Evolutionary conservation across 2,888 invertebrate species (phyloP), one percentile per base, ranked within the genome.

Genomic region (Tiliacea citrago): DNA sequence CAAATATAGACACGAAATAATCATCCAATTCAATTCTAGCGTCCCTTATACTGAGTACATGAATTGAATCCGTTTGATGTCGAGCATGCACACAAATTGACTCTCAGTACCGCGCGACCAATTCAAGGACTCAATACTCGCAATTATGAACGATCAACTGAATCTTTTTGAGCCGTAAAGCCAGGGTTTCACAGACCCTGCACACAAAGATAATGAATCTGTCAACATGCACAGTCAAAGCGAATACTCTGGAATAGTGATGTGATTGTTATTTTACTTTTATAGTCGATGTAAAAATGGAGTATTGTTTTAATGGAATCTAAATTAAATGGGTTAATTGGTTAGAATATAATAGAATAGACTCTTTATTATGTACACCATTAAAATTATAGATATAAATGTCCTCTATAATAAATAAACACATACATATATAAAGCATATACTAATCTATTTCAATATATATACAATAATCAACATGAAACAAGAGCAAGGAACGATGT

Each of bases 121-220:
- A 86, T 86, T 83, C 79, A 81, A 82, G 71, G 75, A 83, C 80
- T 77, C 75, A 75, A 77, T 80, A 82, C 79, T 77, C 80, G 76
- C 86, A 88, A 88, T 85, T 79, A 86, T 84, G 83, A 83, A 83
- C 75, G 78, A 84, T 83, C 85, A 79, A 73, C 76, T 73, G 73
- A 73, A 62, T 68, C 60, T 82, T 86, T 77, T 77, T 66, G 65
- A 70, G 39, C 51, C 13, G 47, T 62, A 73, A 82, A 79, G 53
- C 66, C 71, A 72, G 13, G 39, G 69, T 61, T 70, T 83, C 83
- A 79, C 78, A 78, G 77, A 71, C 76, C 75, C 73, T 77, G 81
- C 77, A 81, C 79, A 87, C 83, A 84, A 81, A 82, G 82, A 87
- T 88, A 90, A 90, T 89, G 81, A 90, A 88, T 83, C 82, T 89